Evolutionary conservation across 2,113 vertebrate species (phyloP).

Genomic region (Neopipo cinnamomea): DNA sequence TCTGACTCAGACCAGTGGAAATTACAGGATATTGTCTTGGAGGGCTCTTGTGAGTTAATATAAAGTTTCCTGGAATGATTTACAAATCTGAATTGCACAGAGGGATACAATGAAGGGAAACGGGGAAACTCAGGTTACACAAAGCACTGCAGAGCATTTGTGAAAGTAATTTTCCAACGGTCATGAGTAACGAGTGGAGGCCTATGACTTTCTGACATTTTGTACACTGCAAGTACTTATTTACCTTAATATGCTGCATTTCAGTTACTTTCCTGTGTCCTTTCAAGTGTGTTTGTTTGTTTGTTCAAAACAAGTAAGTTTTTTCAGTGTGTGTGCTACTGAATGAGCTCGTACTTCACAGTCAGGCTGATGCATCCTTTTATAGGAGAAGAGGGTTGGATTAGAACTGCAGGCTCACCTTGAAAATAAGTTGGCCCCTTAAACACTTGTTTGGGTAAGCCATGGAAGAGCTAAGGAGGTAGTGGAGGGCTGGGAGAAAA

Average conservation of each 20-base stretch:
- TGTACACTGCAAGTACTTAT: background rate
- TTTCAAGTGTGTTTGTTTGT: background rate
- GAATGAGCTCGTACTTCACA: background rate
- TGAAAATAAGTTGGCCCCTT: background rate
- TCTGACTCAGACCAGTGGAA: conserved; percentile 31
- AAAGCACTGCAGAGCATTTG: conserved; percentile 24
- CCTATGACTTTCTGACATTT: background rate
- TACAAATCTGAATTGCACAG: conserved; percentile 10
- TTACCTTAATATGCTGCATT: background rate
- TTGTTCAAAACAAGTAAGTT: background rate
- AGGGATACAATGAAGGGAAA: conserved; percentile 24
- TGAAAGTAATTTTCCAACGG: conserved; percentile 8
- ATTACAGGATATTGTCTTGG: conserved; percentile 10
- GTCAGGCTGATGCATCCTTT: background rate
- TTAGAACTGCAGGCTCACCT: background rate
- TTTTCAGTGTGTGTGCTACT: background rate
- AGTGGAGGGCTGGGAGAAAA: background rate
- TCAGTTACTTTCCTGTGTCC: background rate
- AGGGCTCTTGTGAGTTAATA: conserved; percentile 36
- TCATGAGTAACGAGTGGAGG: background rate
- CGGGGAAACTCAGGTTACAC: conserved; percentile 24
- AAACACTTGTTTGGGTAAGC: background rate
- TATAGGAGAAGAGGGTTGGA: background rate
- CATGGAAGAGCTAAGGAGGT: background rate
- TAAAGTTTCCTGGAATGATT: conserved; percentile 60